Conservation (phyloP, 2,113 vertebrate genomes). For the Coreoperca whiteheadi region DNA sequence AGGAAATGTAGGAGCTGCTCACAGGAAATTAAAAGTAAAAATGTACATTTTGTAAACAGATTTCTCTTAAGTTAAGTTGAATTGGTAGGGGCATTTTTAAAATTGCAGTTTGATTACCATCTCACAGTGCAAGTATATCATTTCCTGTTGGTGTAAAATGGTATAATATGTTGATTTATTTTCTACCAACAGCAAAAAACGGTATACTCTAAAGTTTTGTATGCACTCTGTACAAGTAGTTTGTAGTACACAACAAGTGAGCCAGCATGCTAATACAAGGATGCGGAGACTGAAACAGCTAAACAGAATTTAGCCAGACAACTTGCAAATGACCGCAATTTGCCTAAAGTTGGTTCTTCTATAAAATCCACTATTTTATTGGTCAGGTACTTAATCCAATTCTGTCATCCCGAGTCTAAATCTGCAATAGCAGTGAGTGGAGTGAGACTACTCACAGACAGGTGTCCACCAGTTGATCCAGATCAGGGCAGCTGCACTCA, state of each 20-base stretch:
- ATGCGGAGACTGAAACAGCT: not conserved
- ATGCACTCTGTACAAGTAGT: not conserved
- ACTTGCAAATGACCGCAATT: no score
- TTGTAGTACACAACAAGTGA: no score
- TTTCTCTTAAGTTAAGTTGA: not conserved
- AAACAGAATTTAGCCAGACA: not conserved
- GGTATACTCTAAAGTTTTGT: not conserved
- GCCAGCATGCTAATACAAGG: not conserved
- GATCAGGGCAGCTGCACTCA: conserved; percentile 95
- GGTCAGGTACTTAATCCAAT: not conserved
- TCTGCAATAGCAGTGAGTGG: not conserved
- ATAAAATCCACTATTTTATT: not conserved
- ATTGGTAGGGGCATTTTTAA: not conserved
- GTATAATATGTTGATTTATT: not conserved
- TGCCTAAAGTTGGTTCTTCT: not conserved
- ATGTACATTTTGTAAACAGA: not conserved
- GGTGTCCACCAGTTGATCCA: conserved; percentile 94
- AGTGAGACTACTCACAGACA: conserved; percentile 89
- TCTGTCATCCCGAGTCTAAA: not conserved
- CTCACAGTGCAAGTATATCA: not conserved
- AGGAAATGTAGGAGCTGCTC: not conserved
- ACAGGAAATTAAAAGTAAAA: not conserved
- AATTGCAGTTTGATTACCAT: not conserved
- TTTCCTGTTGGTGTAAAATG: not conserved
- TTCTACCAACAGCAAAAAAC: not conserved